These are phyloP conservation scores for Cepphus grylle DNA, from an alignment of 2,113 vertebrate species.

Conservation along the genomic window DNA sequence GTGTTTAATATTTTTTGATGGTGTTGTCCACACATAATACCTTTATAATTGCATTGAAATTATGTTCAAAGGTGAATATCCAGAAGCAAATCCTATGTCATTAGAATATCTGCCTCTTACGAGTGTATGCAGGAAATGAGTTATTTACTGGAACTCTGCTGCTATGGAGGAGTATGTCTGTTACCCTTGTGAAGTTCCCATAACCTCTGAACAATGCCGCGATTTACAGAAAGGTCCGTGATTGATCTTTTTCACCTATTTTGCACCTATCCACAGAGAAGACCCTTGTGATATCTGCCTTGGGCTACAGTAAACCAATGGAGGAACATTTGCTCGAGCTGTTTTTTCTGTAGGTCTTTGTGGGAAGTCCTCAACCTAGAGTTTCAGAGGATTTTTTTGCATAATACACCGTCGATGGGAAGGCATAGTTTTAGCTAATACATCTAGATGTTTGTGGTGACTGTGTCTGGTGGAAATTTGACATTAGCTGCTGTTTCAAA, in stretches of 20 bases:
- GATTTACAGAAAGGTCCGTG: constrained; percentile 46
- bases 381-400: constrained; percentile 1
- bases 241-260: constrained; percentile 46
- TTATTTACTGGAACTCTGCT: constrained; percentile 71
- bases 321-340: not conserved
- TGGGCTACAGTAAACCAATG: not conserved
- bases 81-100: constrained; percentile 68
- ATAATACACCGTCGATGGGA: not conserved
- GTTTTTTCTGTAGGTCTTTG: not conserved
- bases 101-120: constrained; percentile 69
- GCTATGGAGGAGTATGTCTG: constrained; percentile 25
- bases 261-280: constrained; percentile 58
- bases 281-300: constrained; percentile 25
- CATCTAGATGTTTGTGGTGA: not conserved
- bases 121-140: constrained; percentile 60
- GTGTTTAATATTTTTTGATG: constrained; percentile 51
- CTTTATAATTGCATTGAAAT: constrained; percentile 62
- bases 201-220: constrained; percentile 51
- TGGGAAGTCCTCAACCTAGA: not conserved
- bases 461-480: not conserved
- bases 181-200: constrained; percentile 60
- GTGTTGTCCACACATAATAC: constrained; percentile 53
- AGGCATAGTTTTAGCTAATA: not conserved
- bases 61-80: constrained; percentile 60
- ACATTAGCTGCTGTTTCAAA: not conserved